Conservation (phyloP, 2,113 vertebrate genomes). For the Pangasianodon hypophthalmus region DNA sequence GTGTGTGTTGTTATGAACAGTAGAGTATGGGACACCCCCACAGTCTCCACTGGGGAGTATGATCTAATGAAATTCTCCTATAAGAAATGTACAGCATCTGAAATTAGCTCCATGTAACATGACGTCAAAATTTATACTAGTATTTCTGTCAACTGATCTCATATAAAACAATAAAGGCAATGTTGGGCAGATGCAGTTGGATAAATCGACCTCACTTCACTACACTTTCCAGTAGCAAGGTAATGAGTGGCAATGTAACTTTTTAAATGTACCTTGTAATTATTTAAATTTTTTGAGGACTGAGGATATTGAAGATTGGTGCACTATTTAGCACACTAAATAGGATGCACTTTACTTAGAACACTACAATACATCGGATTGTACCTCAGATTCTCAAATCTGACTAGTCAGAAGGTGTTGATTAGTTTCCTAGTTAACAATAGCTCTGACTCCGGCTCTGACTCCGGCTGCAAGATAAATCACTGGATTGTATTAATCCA, state of each 20-base stretch:
- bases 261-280: background rate
- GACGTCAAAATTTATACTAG: background rate
- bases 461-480: too few relatives aligned
- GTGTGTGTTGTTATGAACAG: constrained; percentile 12
- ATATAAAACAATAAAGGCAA: background rate
- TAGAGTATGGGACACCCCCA: background rate
- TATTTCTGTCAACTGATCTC: background rate
- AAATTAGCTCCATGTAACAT: constrained; percentile 1
- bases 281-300: background rate
- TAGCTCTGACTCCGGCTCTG: background rate
- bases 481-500: background rate
- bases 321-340: background rate
- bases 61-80: background rate
- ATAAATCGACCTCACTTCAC: background rate
- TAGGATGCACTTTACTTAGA: background rate
- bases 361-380: background rate
- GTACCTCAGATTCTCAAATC: background rate
- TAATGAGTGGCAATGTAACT: background rate
- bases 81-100: background rate
- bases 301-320: background rate
- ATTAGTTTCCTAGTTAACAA: background rate
- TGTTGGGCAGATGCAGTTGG: too few relatives aligned
- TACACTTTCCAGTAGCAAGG: background rate
- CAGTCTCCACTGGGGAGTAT: background rate
- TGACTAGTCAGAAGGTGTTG: background rate